Evolutionary conservation across 2,797 vertebrate species (phyloP), one percentile per base, ranked within the genome.

Genomic region (Austrolebias charrua): DNA sequence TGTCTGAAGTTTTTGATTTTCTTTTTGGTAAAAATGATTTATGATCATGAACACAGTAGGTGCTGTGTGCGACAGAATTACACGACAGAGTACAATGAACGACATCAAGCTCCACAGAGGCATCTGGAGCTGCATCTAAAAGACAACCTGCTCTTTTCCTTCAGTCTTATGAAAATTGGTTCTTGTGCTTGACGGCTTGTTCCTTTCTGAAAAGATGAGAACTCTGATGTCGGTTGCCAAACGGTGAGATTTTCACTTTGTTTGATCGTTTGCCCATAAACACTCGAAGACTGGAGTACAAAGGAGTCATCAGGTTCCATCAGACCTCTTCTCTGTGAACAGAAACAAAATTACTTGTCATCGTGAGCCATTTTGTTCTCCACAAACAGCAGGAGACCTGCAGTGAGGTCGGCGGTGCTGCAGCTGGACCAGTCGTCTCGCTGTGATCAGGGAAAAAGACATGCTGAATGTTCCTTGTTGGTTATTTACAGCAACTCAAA

Each of bases 41-140:
- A 54, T n/a, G n/a, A n/a, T n/a, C 88, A 89, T 92, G 83, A 86
- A 90, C 86, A 90, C 91, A 88, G 68, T 91, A 92, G 87, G 90
- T 88, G 82, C 79, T 72, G 61, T 58, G 72, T 75, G 79, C 81
- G 70, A 69, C 82, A 81, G 74, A 82, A 86, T 90, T 79, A 88
- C 86, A 85, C 81, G 86, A 88, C 84, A 88, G 82, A 88, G 91
- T 90, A 89, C 81, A 82, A 89, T 92, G 86, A 92, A 91, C 90
- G 85, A 80, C 82, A 69, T 83, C 66, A 57, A 60, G 71, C 68
- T 69, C 86, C 89, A 90, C 91, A 87, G 88, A 90, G 83, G 84
- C 89, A 92, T 90, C 87, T 92, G 86, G 87, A 87, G 90, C 71
- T 48, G 81, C 81, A 73, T 63, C 79, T 85, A 85, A 87, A 83